Evolutionary conservation across 1,140 invertebrate species (phyloP).

Genomic region (Belonocnema kinseyi): DNA sequence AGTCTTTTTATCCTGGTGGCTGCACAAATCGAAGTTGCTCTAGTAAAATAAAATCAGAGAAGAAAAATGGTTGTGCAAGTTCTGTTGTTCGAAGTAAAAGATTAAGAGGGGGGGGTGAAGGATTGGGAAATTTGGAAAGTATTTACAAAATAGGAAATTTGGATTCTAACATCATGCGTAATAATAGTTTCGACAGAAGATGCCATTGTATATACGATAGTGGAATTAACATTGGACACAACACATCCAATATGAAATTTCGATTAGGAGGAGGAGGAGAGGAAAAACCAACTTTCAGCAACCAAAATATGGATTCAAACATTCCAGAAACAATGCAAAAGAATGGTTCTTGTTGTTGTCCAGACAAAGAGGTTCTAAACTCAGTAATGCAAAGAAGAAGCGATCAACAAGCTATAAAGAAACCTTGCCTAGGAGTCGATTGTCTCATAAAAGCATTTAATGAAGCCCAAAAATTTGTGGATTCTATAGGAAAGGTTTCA

Average conservation of each 20-base stretch:
- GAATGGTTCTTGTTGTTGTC: slow-evolving; percentile 42
- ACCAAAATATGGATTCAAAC: background rate
- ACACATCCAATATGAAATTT: background rate
- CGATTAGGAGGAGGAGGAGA: background rate
- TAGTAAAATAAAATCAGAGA: slow-evolving; percentile 4
- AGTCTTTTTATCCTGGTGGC: slow-evolving; percentile 49
- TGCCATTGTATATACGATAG: no score
- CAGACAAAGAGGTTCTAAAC: slow-evolving; percentile 40
- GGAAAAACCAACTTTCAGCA: background rate
- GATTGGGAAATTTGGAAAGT: background rate
- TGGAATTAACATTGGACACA: no score
- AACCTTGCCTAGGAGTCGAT: slow-evolving; percentile 55
- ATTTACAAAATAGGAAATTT: slow-evolving; percentile 40
- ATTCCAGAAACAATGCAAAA: background rate
- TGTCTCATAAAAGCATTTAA: slow-evolving; percentile 60
- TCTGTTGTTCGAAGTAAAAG: background rate
- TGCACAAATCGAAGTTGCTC: slow-evolving; percentile 55
- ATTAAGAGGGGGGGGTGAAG: background rate
- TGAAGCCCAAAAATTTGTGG: slow-evolving; percentile 65
- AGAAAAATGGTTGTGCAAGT: background rate
- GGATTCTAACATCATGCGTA: background rate
- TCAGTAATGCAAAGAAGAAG: slow-evolving; percentile 34
- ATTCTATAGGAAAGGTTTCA: slow-evolving; percentile 61
- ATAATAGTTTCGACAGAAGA: no score
- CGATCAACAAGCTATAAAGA: slow-evolving; percentile 43